Base-by-base conservation (phyloP, 92 coral and sea anemone species). In the Zoanthus sociatus region DNA sequence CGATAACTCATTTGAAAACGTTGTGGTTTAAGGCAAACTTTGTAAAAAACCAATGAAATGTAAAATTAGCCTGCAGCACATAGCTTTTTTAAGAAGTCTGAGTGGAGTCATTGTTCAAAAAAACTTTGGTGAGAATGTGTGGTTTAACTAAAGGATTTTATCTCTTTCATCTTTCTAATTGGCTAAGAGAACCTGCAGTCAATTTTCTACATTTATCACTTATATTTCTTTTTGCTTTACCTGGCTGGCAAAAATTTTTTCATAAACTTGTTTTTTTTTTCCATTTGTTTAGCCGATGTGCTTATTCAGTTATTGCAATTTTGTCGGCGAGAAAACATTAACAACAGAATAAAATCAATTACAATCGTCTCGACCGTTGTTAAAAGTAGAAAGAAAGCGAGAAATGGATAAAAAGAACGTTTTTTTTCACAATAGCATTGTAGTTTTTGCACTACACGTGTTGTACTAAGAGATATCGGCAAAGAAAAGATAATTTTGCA, bases 371-470 rank as follows among this genome's bases (percentile, higher is more conserved):
- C 85, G 63, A 58, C 30, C 11, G 85, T 58, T 48, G 73, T 81
- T 53, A 73, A 44, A 68, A 45, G 10, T 64, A 31, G 75, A 67
- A 81, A 67, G 67, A 81, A 64, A 21, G 26, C 74, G 61, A 68
- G 20, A 46, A 66, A 53, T 45, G 13, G 15, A 71, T 81, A 18
- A 64, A 81, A 81, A 51, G 74, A 73, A 45, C 74, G n/a, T 55
- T 50, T 83, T 17, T 58, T 18, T 32, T 87, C 69, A 94, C 94
- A 92, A 94, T 94, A 51, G 95, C 79, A 68, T 91, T 77, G 76
- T 84, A 73, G 58, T 21, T 5, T 76, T 60, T 86, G 30, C 95
- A 93, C 98, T 87, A 55, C 98, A 95, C 98, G 98, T 95, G 98
- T 89, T 91, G 78, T 56, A 87, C 98, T 89, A 83, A 89, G 98